Evolutionary conservation across 1,140 invertebrate species (phyloP).

Genomic region (Kradibia gibbosae): DNA sequence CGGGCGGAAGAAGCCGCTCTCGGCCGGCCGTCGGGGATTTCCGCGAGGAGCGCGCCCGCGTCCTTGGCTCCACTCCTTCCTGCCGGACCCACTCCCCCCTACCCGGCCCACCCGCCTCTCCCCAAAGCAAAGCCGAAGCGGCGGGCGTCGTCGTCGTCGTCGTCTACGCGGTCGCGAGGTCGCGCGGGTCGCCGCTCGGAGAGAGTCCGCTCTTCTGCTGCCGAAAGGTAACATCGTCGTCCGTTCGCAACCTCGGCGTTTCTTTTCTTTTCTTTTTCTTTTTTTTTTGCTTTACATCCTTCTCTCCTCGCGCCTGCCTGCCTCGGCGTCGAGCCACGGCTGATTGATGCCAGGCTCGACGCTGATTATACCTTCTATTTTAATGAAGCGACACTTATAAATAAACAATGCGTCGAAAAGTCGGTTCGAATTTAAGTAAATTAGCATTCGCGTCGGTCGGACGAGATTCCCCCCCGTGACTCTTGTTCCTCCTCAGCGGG

Average conservation of each 20-base stretch:
- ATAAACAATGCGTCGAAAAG: neutral
- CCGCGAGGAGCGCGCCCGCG: too few species aligned
- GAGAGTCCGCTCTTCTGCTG: neutral
- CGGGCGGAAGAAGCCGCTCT: too few species aligned
- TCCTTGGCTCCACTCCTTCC: too few species aligned
- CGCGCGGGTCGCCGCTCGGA: neutral
- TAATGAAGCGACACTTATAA: neutral
- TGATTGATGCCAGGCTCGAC: neutral
- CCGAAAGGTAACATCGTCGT: neutral
- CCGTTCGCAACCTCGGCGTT: neutral
- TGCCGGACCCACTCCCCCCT: too few species aligned
- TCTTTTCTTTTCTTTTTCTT: neutral
- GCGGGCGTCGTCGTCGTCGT: neutral
- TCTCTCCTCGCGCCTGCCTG: too few species aligned
- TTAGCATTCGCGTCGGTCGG: neutral
- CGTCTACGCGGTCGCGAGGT: neutral
- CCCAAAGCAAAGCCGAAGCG: constrained; percentile 20
- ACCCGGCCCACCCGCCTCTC: too few species aligned
- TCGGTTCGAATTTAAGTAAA: neutral
- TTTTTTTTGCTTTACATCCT: too few species aligned
- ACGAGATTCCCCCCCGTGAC: too few species aligned
- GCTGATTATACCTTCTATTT: neutral
- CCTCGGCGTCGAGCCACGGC: neutral
- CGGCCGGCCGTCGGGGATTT: too few species aligned
- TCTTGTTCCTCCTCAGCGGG: too few species aligned